Evolutionary conservation across 2,888 invertebrate species (phyloP), one percentile per base, ranked within the genome.

Genomic region (Orchesellides sinensis): DNA sequence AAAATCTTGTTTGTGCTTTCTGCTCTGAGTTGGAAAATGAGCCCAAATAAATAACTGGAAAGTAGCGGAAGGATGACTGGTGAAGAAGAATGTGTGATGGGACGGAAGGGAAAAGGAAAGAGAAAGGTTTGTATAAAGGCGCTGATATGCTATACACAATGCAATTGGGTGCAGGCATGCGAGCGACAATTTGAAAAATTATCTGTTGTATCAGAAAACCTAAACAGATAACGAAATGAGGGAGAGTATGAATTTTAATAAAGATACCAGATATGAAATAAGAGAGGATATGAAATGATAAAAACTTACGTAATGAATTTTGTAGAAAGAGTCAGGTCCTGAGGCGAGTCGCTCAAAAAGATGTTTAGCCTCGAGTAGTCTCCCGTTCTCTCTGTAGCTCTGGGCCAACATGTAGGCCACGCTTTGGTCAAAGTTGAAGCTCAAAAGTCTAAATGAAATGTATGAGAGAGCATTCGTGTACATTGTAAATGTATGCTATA

Each of bases 231-330:
- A 35, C n/a, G n/a, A n/a, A n/a, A n/a, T n/a, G n/a, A n/a, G n/a
- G n/a, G n/a, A n/a, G n/a, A n/a, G n/a, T n/a, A n/a, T n/a, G n/a
- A n/a, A n/a, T n/a, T n/a, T n/a, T n/a, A n/a, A n/a, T n/a, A n/a
- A n/a, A n/a, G n/a, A n/a, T n/a, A n/a, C n/a, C n/a, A n/a, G 12
- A 35, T 35, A 35, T 35, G 12, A 35, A 35, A 52, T 52, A 52
- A 21, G 17, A 8, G 29, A 23, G 59, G 25, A 59, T 3, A 14
- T 59, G 59, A 27, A n/a, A n/a, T n/a, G n/a, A n/a, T n/a, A n/a
- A n/a, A n/a, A 45, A 83, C 85, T 85, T 85, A 87, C 87, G 69
- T 84, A 87, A 84, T 87, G 87, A 74, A 87, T 85, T 72, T 84
- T 84, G 84, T 87, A 85, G 78, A 87, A 84, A n/a, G 87, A 85